These are phyloP conservation scores for Ispidina lecontei DNA, from an alignment of 2,797 vertebrate genomes.

Conservation along the genomic window DNA sequence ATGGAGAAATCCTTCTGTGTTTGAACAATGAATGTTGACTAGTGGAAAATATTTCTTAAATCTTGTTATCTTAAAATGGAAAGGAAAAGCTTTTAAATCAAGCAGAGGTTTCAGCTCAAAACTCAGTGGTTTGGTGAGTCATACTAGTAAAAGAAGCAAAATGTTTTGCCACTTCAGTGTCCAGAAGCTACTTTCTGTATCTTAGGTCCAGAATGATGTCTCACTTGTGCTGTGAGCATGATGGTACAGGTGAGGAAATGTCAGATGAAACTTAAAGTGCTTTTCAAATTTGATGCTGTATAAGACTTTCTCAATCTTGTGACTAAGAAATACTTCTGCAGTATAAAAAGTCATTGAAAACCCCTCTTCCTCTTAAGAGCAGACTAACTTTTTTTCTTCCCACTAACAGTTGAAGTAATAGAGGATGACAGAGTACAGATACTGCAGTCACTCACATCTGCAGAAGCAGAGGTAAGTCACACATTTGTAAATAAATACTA, in stretches of 20 bases:
- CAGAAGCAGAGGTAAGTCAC: conserved; percentile 77
- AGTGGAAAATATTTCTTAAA: background rate
- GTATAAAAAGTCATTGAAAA: background rate
- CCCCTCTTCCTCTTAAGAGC: background rate
- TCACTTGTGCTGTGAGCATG: background rate
- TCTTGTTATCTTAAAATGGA: background rate
- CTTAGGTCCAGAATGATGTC: background rate
- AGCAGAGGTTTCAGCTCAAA: background rate
- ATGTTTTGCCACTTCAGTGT: background rate
- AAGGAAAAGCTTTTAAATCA: background rate
- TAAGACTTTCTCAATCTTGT: background rate
- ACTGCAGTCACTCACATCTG: conserved; percentile 73
- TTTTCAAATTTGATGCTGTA: background rate
- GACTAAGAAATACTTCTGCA: background rate
- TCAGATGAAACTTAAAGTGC: background rate
- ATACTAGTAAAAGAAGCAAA: background rate
- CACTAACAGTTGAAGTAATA: conserved; percentile 74
- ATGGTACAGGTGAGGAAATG: background rate
- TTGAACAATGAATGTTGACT: background rate
- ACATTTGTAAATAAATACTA: background rate
- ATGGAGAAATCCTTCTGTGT: background rate
- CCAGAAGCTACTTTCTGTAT: background rate
- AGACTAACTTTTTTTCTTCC: conserved; percentile 13
- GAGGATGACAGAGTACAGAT: conserved; percentile 83
- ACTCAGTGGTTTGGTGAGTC: background rate